These are phyloP conservation scores for Neotragus pygmaeus DNA, from an alignment of 2,113 vertebrate species.

Conservation along the genomic window DNA sequence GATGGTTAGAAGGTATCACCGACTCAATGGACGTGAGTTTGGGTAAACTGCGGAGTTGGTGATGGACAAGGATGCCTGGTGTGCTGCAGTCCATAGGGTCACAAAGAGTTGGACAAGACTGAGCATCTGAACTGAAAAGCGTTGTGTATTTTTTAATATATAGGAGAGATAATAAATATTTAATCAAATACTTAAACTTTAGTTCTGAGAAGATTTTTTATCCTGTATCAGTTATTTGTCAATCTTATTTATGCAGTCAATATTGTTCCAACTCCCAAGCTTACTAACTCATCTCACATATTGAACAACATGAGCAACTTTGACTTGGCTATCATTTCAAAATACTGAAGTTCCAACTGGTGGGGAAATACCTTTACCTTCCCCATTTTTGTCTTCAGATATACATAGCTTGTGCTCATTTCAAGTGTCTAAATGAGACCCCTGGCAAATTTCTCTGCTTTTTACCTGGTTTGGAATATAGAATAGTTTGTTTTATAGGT, in stretches of 20 bases:
- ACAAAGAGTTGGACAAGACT: rapidly evolving
- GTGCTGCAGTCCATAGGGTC: neutral
- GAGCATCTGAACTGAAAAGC: neutral
- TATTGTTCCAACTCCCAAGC: neutral
- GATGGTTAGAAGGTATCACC: neutral
- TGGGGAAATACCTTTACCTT: neutral
- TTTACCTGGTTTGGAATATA: neutral
- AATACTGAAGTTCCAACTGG: neutral
- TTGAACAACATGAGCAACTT: neutral
- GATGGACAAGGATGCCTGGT: neutral
- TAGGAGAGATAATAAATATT: neutral
- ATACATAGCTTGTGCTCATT: neutral
- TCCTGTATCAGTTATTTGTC: neutral
- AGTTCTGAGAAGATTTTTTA: neutral
- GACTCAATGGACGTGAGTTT: neutral
- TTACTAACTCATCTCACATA: neutral
- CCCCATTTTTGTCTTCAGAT: neutral
- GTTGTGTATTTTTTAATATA: neutral
- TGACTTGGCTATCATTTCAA: neutral
- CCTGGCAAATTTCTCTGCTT: neutral
- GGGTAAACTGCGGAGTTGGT: neutral
- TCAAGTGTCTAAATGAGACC: neutral
- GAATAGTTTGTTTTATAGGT: neutral
- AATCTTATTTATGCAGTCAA: neutral
- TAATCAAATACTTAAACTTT: neutral